Evolutionary conservation across 2,113 vertebrate species (phyloP).

Genomic region (Uropsilus gracilis): DNA sequence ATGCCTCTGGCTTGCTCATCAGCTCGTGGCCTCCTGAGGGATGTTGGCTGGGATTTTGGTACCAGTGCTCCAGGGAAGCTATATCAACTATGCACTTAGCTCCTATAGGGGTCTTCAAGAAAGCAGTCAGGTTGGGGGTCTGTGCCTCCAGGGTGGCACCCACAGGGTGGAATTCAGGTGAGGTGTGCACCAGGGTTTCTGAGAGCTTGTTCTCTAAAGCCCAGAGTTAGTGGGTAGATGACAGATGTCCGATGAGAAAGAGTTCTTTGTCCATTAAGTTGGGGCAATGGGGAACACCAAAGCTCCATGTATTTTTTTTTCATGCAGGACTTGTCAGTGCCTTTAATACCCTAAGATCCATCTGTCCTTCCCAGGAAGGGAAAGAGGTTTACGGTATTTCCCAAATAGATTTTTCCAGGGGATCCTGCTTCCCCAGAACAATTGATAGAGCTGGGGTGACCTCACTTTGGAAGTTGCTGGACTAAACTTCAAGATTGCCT

Average conservation of each 20-base stretch:
- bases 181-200: not conserved
- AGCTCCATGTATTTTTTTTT: not conserved
- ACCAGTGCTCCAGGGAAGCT: not conserved
- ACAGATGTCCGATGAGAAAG: not conserved
- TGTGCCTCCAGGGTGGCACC: not conserved
- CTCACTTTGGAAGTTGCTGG: not conserved
- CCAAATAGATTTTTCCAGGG: not conserved
- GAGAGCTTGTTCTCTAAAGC: not conserved
- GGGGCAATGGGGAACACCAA: not conserved
- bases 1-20: not conserved
- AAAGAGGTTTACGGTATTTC: not conserved
- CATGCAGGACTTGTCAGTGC: not conserved
- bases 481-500: not conserved
- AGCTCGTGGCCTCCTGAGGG: not conserved
- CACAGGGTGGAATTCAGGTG: not conserved
- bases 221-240: not conserved
- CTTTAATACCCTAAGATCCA: not conserved
- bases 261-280: not conserved
- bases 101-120: not conserved
- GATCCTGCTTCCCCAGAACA: not conserved
- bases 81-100: not conserved
- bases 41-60: not conserved
- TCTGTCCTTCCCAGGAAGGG: not conserved
- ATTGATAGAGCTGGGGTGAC: not conserved
- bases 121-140: not conserved